Evolutionary conservation across 2,888 invertebrate genomes (phyloP).

Genomic region (Fragum sueziense): DNA sequence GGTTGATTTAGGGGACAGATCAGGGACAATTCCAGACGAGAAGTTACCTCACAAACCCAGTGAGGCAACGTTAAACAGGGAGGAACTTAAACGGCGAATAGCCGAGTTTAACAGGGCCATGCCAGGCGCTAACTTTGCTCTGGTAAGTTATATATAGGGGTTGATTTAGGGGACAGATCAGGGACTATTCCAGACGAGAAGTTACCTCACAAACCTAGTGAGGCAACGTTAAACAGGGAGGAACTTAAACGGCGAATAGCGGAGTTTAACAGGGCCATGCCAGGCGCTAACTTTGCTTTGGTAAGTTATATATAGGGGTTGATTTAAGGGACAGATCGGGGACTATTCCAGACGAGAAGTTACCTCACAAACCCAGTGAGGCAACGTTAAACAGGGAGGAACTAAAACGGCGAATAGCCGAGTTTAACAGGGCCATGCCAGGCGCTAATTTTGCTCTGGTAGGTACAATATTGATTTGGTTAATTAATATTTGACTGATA

Average conservation of each 20-base stretch:
- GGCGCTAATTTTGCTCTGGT: slow-evolving; percentile 83
- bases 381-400: slow-evolving; percentile 79
- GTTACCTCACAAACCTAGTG: slow-evolving; percentile 72
- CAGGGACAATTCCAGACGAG: slow-evolving; percentile 77
- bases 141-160: slow-evolving; percentile 82
- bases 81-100: slow-evolving; percentile 81
- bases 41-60: slow-evolving; percentile 73
- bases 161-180: slow-evolving; percentile 77
- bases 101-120: slow-evolving; percentile 82
- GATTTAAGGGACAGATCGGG: slow-evolving; percentile 77
- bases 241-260: slow-evolving; percentile 81
- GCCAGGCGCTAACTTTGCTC: slow-evolving; percentile 82
- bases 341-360: slow-evolving; percentile 77
- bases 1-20: slow-evolving; percentile 77
- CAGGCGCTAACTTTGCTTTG: slow-evolving; percentile 82
- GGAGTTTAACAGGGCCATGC: slow-evolving; percentile 82
- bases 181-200: slow-evolving; percentile 78
- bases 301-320: too few relatives aligned
- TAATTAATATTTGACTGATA: too few relatives aligned
- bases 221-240: slow-evolving; percentile 78
- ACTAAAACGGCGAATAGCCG: slow-evolving; percentile 81
- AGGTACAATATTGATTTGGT: too few relatives aligned
- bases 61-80: slow-evolving; percentile 77
- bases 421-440: slow-evolving; percentile 82
- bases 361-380: slow-evolving; percentile 73